Percentiles rank a stretch among this genome's conserved stretches.
These are phyloP conservation scores for Pseudococcus jackbeardsleyi DNA, from an alignment of 2,888 invertebrate species.

Conservation along the genomic window DNA sequence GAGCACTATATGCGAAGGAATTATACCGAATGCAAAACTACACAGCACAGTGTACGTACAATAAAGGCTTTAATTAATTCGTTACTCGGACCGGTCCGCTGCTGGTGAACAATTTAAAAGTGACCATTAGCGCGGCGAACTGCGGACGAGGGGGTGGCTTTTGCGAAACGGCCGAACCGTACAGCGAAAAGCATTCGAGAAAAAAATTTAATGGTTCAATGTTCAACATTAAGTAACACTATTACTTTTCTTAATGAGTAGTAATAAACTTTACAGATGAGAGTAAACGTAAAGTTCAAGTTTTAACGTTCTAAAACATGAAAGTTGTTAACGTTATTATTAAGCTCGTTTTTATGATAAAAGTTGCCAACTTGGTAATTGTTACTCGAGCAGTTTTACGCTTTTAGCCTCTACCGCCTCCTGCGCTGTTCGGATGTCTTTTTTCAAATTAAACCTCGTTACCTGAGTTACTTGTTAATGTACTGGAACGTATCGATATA, in stretches of 20 bases:
- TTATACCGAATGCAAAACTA: conserved; percentile 9
- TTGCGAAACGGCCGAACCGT: not conserved
- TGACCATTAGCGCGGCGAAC: not conserved
- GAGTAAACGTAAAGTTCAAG: conserved; percentile 57
- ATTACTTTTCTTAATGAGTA: conserved; percentile 59
- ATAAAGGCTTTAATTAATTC: conserved; percentile 37
- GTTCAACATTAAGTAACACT: conserved; percentile 56
- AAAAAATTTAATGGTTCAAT: conserved; percentile 57
- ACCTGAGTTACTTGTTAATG: not conserved
- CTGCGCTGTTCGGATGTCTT: not conserved
- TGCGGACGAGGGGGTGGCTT: not conserved
- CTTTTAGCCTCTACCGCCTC: conserved; percentile 28
- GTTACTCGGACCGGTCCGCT: not conserved
- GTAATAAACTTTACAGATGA: conserved; percentile 63
- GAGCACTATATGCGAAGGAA: not conserved
- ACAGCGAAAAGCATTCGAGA: conserved; percentile 33
- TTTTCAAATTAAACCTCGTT: conserved; percentile 1
- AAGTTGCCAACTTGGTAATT: conserved; percentile 60
- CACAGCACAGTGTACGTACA: not conserved
- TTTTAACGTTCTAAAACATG: conserved; percentile 57
- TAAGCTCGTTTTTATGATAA: conserved; percentile 57
- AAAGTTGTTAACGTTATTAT: conserved; percentile 60
- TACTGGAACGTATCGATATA: not conserved
- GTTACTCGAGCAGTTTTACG: conserved; percentile 49
- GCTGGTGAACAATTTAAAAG: conserved; percentile 28